A percentile compares a stretch with the other conserved stretches of the same genome.
These are phyloP conservation scores for Cheilosia scutellata DNA, from an alignment of 2,888 invertebrate species.

Conservation along the genomic window DNA sequence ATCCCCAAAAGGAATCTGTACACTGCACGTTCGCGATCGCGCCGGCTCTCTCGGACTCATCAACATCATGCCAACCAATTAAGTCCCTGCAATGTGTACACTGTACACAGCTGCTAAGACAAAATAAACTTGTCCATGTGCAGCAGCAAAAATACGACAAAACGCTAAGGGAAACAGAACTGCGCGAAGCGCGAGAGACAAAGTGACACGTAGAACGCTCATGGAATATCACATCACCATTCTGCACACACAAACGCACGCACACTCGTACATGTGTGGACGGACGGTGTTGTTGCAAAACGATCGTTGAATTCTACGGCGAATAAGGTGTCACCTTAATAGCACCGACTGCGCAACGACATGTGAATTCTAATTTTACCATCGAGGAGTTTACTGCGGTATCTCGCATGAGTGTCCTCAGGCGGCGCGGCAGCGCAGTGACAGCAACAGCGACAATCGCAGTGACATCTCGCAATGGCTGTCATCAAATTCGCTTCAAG, in stretches of 20 bases:
- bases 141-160: constrained; percentile 24
- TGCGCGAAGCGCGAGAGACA: constrained; percentile 18
- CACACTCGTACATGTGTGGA: neutral
- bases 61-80: constrained; percentile 75
- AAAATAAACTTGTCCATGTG: constrained; percentile 68
- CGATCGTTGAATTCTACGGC: constrained; percentile 69
- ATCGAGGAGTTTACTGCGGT: constrained; percentile 25
- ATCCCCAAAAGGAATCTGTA: constrained; percentile 74
- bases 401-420: constrained; percentile 26
- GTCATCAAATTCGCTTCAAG: constrained; percentile 71
- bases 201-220: constrained; percentile 74
- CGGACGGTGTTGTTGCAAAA: constrained; percentile 31
- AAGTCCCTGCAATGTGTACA: constrained; percentile 43
- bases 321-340: constrained; percentile 76
- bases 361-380: constrained; percentile 72
- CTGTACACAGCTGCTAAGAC: constrained; percentile 60
- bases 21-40: constrained; percentile 61
- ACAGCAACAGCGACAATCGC: constrained; percentile 58
- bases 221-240: constrained; percentile 71
- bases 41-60: constrained; percentile 56
- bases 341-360: constrained; percentile 73
- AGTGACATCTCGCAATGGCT: constrained; percentile 74
- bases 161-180: constrained; percentile 4
- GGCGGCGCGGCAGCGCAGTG: constrained; percentile 25
- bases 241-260: constrained; percentile 19